Percentiles rank a stretch among this genome's conserved stretches.
Evolutionary conservation across 64 coral and sea anemone species (phyloP).

Genomic region (Exaiptasia diaphana): DNA sequence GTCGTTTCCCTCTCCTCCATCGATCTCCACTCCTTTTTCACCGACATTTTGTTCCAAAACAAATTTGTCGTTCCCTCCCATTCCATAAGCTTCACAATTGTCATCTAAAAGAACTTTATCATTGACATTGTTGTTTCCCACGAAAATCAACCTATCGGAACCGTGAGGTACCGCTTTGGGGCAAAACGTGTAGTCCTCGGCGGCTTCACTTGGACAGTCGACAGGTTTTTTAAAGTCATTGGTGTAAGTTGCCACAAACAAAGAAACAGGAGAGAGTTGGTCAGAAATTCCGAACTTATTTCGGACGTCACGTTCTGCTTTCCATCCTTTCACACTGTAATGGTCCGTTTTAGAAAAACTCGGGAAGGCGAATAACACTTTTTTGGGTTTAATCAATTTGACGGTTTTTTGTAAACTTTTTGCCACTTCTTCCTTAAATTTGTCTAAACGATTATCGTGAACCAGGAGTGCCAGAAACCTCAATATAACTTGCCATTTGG

Average conservation of each 20-base stretch:
- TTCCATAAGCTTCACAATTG: constrained; percentile 26
- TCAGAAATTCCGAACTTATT: neutral
- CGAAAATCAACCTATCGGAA: neutral
- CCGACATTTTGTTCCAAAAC: neutral
- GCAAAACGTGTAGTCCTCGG: neutral
- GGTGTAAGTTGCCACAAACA: constrained; percentile 23
- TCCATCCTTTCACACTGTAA: constrained; percentile 8
- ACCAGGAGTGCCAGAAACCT: neutral
- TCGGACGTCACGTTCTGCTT: neutral
- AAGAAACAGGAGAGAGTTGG: neutral
- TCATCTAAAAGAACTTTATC: constrained; percentile 15
- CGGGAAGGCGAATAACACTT: constrained; percentile 20
- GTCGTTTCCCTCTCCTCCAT: constrained; percentile 23
- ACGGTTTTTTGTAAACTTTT: neutral
- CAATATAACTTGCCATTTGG: neutral
- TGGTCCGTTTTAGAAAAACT: neutral
- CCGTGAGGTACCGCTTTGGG: neutral
- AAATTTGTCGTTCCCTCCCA: constrained; percentile 27
- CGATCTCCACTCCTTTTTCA: neutral
- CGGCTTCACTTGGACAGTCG: neutral
- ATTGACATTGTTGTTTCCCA: neutral
- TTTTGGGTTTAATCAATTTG: constrained; percentile 11
- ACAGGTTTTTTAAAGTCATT: neutral
- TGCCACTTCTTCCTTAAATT: constrained; percentile 3
- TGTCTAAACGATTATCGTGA: neutral